Base-by-base conservation (phyloP, 1,140 invertebrate species). In the Drosophila mayri region DNA sequence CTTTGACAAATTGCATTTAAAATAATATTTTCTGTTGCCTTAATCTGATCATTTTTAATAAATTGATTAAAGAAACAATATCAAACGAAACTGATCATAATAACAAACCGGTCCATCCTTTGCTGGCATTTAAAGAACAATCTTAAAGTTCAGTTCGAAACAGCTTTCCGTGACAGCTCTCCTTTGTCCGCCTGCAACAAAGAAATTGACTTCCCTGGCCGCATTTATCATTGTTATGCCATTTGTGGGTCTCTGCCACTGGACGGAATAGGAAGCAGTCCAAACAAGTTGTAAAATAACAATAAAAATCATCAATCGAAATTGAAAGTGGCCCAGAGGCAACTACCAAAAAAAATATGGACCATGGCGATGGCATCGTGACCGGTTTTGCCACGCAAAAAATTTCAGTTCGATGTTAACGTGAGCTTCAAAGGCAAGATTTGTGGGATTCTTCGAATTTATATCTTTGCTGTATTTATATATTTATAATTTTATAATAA, bases 261-360 rank as follows among this genome's bases (percentile, higher is more conserved):
- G 68, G 50, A 54, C 62, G 63, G 52, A 43, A 60, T 57, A 74
- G 74, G 61, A 84, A 60, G 59, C 59, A 38, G 60, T 61, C 81
- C 83, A 82, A 86, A 79, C 84, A 83, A 86, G 84, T 88, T 88
- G 83, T 83, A 86, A 87, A 82, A 82, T 82, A 71, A 84, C 84
- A 84, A 88, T 84, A 80, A 87, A 83, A 87, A 88, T 88, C 76
- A 74, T 80, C 64, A 88, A 84, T 74, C 68, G 85, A 87, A 88
- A 87, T 84, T 84, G 84, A 87, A 87, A 87, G 84, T 80, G 81
- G 54, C 52, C 71, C 58, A 38, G 18, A 65, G 78, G 66, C 66
- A 77, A 65, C 63, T 54, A 80, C 52, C 72, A 30, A 30, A 50
- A 49, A 28, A 50, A 82, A 32, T 62, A 74, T 74, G 52, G 57